These are phyloP conservation scores for Loriculus beryllinus DNA, from an alignment of 2,797 vertebrate species.

Conservation along the genomic window DNA sequence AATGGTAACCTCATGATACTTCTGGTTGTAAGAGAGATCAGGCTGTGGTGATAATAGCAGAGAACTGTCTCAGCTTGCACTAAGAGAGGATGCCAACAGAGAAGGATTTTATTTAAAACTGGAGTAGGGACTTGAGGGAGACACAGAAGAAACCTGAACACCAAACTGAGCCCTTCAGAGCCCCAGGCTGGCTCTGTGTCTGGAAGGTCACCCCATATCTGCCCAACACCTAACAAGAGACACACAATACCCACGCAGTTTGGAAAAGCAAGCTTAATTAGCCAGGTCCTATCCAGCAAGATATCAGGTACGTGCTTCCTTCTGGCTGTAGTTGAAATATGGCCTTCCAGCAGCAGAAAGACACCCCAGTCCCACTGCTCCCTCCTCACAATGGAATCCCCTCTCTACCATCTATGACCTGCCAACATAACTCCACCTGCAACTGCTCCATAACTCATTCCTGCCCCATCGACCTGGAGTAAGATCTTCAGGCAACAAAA, in stretches of 20 bases:
- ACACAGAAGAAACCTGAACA: not conserved
- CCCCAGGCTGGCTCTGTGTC: not conserved
- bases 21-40: not conserved
- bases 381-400: not conserved
- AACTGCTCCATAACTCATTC: not conserved
- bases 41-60: not conserved
- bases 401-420: not conserved
- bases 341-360: not conserved
- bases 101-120: not conserved
- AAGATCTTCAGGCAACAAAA: not conserved
- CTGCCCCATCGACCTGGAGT: not conserved
- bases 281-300: accelerated
- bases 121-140: not conserved
- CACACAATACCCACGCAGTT: not conserved
- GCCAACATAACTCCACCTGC: not conserved
- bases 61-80: not conserved
- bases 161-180: not conserved
- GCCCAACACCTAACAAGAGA: not conserved
- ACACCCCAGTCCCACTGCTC: not conserved
- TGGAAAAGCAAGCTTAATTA: not conserved
- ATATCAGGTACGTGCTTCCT: accelerated
- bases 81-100: not conserved
- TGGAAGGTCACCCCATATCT: not conserved
- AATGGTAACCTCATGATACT: not conserved
- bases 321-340: not conserved